These are phyloP conservation scores for Ectropis grisescens DNA, from an alignment of 1,140 invertebrate species.

Conservation along the genomic window DNA sequence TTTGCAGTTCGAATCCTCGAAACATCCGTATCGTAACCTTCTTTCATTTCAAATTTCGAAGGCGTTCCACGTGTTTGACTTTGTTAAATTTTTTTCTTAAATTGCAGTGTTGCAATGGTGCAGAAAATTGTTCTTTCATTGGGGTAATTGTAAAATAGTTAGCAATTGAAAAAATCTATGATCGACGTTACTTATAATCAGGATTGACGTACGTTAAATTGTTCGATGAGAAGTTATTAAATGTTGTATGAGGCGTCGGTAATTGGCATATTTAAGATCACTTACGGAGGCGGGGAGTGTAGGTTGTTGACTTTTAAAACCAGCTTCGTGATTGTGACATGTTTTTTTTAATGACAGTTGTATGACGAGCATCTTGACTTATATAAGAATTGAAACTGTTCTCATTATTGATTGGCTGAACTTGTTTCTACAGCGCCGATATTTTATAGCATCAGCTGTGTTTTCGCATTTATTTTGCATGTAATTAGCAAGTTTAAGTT, in stretches of 20 bases:
- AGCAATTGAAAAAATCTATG: slow-evolving; percentile 32
- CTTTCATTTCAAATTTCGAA: slow-evolving; percentile 26
- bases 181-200: slow-evolving; percentile 30
- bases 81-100: slow-evolving; percentile 15
- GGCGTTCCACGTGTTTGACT: slow-evolving; percentile 50
- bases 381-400: no score
- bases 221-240: slow-evolving; percentile 16
- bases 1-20: slow-evolving; percentile 26
- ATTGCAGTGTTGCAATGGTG: slow-evolving; percentile 35
- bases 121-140: slow-evolving; percentile 37
- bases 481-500: no score
- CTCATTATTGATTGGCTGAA: no score
- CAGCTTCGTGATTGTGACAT: no score
- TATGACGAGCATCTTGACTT: no score
- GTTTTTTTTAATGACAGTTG: no score
- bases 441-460: no score
- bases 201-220: slow-evolving; percentile 20
- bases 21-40: no score
- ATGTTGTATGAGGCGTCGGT: slow-evolving; percentile 27
- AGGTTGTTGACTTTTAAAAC: no score
- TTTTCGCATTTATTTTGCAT: no score
- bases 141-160: slow-evolving; percentile 45
- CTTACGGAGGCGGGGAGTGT: no score
- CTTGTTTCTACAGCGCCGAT: no score
- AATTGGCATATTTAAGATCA: slow-evolving; percentile 13